Percentiles rank a stretch among this genome's conserved stretches.
Conservation (phyloP, 2,888 invertebrate genomes). For the Melikaiella ostensackeni region DNA sequence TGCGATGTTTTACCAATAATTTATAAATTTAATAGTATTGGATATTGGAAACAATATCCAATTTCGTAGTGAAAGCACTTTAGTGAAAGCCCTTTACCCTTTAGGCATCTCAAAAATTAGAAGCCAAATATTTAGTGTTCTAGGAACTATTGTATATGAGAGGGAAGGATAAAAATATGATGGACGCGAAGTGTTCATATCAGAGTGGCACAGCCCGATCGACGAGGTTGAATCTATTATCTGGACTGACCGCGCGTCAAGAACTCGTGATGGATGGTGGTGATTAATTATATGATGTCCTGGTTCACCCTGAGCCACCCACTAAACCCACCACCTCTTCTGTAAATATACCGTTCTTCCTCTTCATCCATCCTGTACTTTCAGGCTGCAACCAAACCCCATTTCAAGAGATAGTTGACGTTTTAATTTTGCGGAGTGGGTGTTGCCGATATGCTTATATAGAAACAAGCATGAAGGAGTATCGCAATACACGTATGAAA, state of each 20-base stretch:
- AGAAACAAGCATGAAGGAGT: background rate
- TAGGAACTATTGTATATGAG: background rate
- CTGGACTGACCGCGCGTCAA: conserved; percentile 67
- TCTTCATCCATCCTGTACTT: conserved; percentile 12
- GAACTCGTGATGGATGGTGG: conserved; percentile 71
- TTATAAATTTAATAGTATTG: background rate
- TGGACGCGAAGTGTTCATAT: conserved; percentile 23
- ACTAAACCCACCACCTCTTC: conserved; percentile 40
- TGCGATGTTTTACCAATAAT: too few species aligned
- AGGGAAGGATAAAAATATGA: conserved; percentile 9
- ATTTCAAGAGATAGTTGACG: background rate
- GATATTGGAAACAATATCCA: background rate
- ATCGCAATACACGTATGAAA: too few species aligned
- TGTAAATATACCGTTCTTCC: conserved; percentile 44
- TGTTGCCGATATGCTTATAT: too few species aligned
- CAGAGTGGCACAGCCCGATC: conserved; percentile 32
- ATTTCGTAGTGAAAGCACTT: background rate
- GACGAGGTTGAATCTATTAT: conserved; percentile 62
- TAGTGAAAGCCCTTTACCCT: background rate
- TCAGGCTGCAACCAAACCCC: background rate
- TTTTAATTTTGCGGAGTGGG: conserved; percentile 19
- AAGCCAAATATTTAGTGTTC: background rate
- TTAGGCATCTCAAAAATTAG: background rate
- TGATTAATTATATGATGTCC: conserved; percentile 74
- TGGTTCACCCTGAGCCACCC: conserved; percentile 26